Percentiles rank a stretch among this genome's conserved stretches.
Evolutionary conservation across 2,113 vertebrate species (phyloP).

Genomic region (Ellobius talpinus): DNA sequence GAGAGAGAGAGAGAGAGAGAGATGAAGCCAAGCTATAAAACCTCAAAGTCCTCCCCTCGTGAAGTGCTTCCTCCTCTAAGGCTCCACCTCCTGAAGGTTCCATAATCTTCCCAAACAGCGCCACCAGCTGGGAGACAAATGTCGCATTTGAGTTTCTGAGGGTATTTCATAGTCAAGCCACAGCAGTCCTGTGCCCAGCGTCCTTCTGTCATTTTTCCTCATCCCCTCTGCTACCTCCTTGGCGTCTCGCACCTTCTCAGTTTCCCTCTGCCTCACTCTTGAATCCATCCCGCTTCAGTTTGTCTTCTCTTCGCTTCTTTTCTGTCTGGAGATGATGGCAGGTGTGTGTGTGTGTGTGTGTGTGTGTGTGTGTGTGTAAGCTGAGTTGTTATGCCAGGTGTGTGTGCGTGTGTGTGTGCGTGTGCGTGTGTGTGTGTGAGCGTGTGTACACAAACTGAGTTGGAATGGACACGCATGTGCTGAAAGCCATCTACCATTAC

Average conservation of each 20-base stretch:
- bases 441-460: not conserved
- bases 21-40: no score
- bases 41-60: not conserved
- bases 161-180: not conserved
- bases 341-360: not conserved
- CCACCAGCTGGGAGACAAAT: not conserved
- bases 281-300: not conserved
- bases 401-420: not conserved
- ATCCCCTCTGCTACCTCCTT: not conserved
- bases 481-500: not conserved
- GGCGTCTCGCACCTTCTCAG: not conserved
- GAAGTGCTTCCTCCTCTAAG: not conserved
- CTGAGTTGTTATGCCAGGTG: not conserved
- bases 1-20: not conserved
- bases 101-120: not conserved
- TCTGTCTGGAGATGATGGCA: not conserved
- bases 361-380: no score
- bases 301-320: not conserved
- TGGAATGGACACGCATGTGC: not conserved
- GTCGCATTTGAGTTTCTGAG: no score
- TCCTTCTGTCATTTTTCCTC: not conserved
- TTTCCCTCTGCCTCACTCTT: not conserved
- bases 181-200: rapidly evolving
- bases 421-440: no score
- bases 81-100: not conserved